Evolutionary conservation across 2,113 vertebrate genomes (phyloP), one percentile per base, ranked within the genome.

Genomic region (Oreochromis niloticus): DNA sequence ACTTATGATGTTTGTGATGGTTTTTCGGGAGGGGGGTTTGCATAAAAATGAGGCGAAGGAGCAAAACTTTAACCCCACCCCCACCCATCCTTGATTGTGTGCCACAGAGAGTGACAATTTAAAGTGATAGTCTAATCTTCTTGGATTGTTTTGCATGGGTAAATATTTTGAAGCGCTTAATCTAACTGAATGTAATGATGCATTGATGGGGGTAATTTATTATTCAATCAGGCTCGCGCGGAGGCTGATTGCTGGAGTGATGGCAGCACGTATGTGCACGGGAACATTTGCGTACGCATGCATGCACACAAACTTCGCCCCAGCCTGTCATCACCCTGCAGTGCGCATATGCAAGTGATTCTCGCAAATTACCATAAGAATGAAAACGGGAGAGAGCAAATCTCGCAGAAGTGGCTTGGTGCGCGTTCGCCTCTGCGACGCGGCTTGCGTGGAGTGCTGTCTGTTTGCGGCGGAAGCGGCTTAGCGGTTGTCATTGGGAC

Each of bases 101-200:
- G 10, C 87, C 90, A 55, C 86, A 82, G 75, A 85, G 91, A 92
- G 93, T 86, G 82, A 93, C 94, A 89, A 92, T 95, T 96, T 92
- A 92, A 95, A 96, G 94, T 83, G 91, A 95, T 95, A 94, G 94
- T 95, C 89, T 96, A 94, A 96, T 96, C 95, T 96, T 90, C 93
- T 89, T 86, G 93, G 93, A 96, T 96, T 96, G 96, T 96, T 97
- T 97, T 97, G 96, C 96, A 96, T 95, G 95, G 94, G 93, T 96
- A 97, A 97, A 97, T 97, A 97, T 96, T 96, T 97, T 94, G 94
- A 96, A 93, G 87, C 92, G 86, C 94, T 95, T 96, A 95, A 97
- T 97, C 94, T 95, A 95, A 96, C 92, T 91, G 92, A 92, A 95
- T 95, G 94, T 96, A 97, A 97, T 96, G 95, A 96, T 95, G 95